phyloP scores from a whole-genome alignment of 2,888 invertebrate species.

The Cylindroiulus punctatus region DNA sequence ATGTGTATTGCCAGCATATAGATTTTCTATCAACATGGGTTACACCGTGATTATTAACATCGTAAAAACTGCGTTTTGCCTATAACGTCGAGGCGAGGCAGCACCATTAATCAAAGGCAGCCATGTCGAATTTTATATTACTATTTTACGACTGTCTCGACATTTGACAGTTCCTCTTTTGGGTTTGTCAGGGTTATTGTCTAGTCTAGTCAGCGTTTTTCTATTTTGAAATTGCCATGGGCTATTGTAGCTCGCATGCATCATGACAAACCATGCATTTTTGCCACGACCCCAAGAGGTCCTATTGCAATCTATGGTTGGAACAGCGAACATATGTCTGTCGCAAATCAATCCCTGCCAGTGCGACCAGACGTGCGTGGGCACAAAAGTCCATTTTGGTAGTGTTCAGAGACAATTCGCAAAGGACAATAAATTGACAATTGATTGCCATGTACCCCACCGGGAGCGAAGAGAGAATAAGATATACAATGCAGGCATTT shows the following conservation, averaged over 20 bases:
- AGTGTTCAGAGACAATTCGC: background rate
- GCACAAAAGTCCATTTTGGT: background rate
- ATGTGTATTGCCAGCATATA: too few relatives aligned
- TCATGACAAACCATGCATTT: background rate
- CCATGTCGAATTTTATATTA: background rate
- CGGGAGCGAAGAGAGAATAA: too few relatives aligned
- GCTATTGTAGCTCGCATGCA: background rate
- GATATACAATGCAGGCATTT: too few relatives aligned
- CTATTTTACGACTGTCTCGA: constrained; percentile 10
- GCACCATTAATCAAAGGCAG: background rate
- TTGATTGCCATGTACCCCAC: too few relatives aligned
- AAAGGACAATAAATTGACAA: too few relatives aligned
- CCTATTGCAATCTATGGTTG: background rate
- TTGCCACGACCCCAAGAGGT: background rate
- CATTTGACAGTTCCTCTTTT: background rate
- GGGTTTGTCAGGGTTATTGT: background rate
- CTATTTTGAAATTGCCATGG: background rate
- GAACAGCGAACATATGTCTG: background rate
- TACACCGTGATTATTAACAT: too few relatives aligned
- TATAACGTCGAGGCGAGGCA: too few relatives aligned
- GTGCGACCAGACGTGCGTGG: too few relatives aligned
- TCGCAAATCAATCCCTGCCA: too few relatives aligned
- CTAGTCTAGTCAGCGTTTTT: constrained; percentile 28
- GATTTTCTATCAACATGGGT: too few relatives aligned
- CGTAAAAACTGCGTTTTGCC: too few relatives aligned